Evolutionary conservation across 1,140 invertebrate genomes (phyloP).

Genomic region (Muscidifurax raptorellus): DNA sequence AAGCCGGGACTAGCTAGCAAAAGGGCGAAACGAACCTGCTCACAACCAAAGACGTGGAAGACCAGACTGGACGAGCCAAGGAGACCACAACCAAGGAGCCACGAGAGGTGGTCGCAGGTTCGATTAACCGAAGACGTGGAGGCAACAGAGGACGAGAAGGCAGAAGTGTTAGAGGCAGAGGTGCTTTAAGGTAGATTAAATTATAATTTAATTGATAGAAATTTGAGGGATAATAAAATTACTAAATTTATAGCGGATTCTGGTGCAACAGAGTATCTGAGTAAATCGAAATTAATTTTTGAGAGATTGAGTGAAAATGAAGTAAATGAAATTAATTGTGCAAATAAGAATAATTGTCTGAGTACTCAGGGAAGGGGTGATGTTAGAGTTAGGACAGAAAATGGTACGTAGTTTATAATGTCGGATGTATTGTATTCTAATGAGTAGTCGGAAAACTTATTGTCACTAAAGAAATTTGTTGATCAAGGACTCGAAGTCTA

Average conservation of each 20-base stretch:
- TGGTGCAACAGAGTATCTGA: conserved; percentile 19
- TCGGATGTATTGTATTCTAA: background rate
- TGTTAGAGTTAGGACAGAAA: background rate
- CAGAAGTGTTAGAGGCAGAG: background rate
- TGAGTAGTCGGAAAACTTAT: conserved; percentile 19
- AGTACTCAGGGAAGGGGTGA: background rate
- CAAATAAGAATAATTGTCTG: conserved; percentile 8
- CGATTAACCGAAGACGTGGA: background rate
- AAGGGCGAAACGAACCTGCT: background rate
- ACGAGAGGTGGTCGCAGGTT: background rate
- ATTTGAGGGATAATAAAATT: background rate
- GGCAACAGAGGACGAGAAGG: background rate
- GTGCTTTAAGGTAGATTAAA: background rate
- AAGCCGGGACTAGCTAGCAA: background rate
- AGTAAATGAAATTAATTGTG: background rate
- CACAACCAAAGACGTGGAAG: background rate
- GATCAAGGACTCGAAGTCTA: conserved; percentile 15
- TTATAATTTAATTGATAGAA: conserved; percentile 19
- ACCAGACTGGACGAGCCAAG: background rate
- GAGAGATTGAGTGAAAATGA: background rate
- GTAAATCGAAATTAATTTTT: conserved; percentile 20
- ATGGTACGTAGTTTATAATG: background rate
- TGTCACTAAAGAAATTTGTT: conserved; percentile 20
- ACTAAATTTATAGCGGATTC: conserved; percentile 34
- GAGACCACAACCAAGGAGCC: background rate